A percentile compares a stretch with the other conserved stretches of the same genome.
phyloP scores from a whole-genome alignment of 64 coral and sea anemone species.

The Pocillopora verrucosa region DNA sequence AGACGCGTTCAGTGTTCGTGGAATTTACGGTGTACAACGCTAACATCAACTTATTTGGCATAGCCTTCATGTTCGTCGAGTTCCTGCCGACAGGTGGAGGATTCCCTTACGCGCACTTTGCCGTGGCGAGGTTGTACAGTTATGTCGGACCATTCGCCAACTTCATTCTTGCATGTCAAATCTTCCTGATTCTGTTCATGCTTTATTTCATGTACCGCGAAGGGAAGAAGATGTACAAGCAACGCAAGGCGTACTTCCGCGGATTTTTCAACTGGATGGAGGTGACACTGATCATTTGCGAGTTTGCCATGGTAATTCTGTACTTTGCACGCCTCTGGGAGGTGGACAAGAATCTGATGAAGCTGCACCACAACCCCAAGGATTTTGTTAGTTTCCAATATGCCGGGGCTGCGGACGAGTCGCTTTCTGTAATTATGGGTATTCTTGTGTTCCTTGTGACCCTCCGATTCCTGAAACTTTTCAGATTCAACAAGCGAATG shows the following conservation, averaged over 20 bases:
- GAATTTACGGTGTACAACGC: constrained; percentile 94
- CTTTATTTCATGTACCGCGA: constrained; percentile 92
- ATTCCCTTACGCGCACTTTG: constrained; percentile 57
- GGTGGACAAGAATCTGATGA: constrained; percentile 61
- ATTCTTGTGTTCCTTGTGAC: constrained; percentile 84
- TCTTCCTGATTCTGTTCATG: constrained; percentile 75
- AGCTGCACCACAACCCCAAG: constrained; percentile 82
- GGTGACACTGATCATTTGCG: constrained; percentile 60
- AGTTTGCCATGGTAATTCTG: constrained; percentile 70
- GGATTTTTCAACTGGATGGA: constrained; percentile 99
- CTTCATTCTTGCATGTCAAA: constrained; percentile 63
- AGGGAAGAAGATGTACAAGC: constrained; percentile 70
- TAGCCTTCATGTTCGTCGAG: constrained; percentile 84
- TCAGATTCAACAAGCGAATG: constrained; percentile 89
- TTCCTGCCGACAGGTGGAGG: constrained; percentile 84
- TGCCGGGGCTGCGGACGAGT: constrained; percentile 71
- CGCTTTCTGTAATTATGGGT: constrained; percentile 66
- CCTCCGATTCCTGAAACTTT: constrained; percentile 73
- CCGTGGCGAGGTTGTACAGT: constrained; percentile 65
- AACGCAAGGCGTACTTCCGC: constrained; percentile 66
- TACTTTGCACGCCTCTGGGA: constrained; percentile 80
- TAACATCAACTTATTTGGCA: constrained; percentile 83
- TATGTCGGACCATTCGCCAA: constrained; percentile 48
- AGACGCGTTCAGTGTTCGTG: constrained; percentile 72
- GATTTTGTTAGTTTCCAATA: constrained; percentile 95